A percentile compares a stretch with the other conserved stretches of the same genome.
Conservation (phyloP, 1,140 invertebrate species). For the Dreissena rostriformis region DNA sequence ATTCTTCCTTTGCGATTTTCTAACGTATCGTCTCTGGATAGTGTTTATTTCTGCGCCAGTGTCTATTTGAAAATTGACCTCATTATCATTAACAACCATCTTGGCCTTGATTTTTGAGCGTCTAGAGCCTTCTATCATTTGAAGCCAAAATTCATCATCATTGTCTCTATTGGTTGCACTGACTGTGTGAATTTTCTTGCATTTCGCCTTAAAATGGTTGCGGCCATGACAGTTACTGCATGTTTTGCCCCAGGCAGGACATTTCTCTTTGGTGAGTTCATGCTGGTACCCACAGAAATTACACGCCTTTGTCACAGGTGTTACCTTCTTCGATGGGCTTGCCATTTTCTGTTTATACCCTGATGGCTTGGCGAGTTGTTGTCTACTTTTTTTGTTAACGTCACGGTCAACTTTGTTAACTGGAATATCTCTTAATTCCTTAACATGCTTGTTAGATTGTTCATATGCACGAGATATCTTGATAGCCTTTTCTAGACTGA, state of each 20-base stretch:
- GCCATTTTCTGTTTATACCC: not conserved
- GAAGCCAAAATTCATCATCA: slow-evolving; percentile 27
- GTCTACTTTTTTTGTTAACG: not conserved
- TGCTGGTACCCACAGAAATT: slow-evolving; percentile 5
- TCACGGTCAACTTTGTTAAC: not conserved
- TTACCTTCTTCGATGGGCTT: not conserved
- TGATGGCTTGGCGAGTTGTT: not conserved
- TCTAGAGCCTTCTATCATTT: not conserved
- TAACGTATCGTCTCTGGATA: not conserved
- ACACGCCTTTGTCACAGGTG: too few species aligned
- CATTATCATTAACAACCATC: slow-evolving; percentile 33
- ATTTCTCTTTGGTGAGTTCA: slow-evolving; percentile 5
- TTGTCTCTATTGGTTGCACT: too few species aligned
- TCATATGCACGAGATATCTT: slow-evolving; percentile 16
- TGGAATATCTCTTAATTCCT: not conserved
- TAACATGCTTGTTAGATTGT: slow-evolving; percentile 9
- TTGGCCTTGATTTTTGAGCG: slow-evolving; percentile 4
- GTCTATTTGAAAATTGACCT: slow-evolving; percentile 29
- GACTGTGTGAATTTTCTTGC: slow-evolving; percentile 35
- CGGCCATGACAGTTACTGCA: slow-evolving; percentile 1
- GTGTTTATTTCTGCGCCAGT: slow-evolving; percentile 20
- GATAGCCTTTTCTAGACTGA: not conserved
- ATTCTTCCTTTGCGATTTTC: slow-evolving; percentile 14
- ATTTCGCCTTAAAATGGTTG: slow-evolving; percentile 13
- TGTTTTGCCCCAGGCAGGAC: slow-evolving; percentile 22